Conservation (phyloP, 2,888 invertebrate species). For the Nomada ferruginata region DNA sequence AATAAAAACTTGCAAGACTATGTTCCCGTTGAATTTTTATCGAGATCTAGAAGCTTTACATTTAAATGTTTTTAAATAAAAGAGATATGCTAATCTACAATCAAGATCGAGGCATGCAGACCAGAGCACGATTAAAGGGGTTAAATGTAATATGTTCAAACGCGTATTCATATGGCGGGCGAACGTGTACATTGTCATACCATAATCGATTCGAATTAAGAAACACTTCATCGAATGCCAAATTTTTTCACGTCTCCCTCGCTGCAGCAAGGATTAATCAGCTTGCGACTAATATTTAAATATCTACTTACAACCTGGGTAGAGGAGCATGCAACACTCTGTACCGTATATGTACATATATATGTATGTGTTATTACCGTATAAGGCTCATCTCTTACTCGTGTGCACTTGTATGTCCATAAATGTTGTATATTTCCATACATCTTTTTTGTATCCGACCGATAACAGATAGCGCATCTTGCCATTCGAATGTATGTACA, state of each 20-base stretch:
- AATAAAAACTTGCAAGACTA: too few species aligned
- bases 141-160: background rate
- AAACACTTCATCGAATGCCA: background rate
- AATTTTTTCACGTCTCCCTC: slow-evolving; percentile 9
- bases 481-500: slow-evolving; percentile 62
- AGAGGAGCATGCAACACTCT: slow-evolving; percentile 76
- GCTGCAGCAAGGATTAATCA: slow-evolving; percentile 60
- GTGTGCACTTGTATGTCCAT: slow-evolving; percentile 82
- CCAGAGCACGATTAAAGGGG: too few species aligned
- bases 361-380: slow-evolving; percentile 81
- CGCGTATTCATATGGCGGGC: background rate
- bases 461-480: slow-evolving; percentile 52
- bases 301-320: slow-evolving; percentile 82
- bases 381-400: slow-evolving; percentile 82
- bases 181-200: background rate
- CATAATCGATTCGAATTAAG: background rate
- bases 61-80: too few species aligned
- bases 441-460: slow-evolving; percentile 38
- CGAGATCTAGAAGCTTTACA: too few species aligned
- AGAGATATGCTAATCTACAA: too few species aligned
- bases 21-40: too few species aligned
- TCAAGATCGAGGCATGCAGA: too few species aligned
- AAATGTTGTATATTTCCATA: slow-evolving; percentile 68
- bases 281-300: slow-evolving; percentile 77
- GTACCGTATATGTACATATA: slow-evolving; percentile 74